A percentile compares a stretch with the other conserved stretches of the same genome.
These are phyloP conservation scores for Poecilia gillii DNA, from an alignment of 2,797 vertebrate species.

Conservation along the genomic window DNA sequence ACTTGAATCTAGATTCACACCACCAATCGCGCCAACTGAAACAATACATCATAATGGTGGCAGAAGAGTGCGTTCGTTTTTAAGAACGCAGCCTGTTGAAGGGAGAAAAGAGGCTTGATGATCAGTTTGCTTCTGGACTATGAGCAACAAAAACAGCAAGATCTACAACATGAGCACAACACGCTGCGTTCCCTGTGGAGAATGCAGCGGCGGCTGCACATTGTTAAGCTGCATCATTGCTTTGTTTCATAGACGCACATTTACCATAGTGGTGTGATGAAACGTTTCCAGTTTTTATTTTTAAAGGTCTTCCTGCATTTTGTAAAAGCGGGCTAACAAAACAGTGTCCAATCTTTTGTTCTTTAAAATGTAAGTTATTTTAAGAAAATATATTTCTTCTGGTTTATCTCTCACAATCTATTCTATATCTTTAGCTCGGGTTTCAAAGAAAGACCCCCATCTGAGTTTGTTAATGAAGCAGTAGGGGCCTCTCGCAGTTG, in stretches of 20 bases:
- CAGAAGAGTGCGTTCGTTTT: slow-evolving; percentile 8
- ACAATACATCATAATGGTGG: slow-evolving; percentile 17
- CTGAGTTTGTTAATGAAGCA: slow-evolving; percentile 19
- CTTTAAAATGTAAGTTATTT: background rate
- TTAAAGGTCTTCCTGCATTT: background rate
- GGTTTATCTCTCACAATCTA: background rate
- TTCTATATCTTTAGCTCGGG: background rate
- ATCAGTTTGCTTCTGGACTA: slow-evolving; percentile 22
- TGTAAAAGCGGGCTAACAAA: background rate
- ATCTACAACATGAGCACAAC: background rate
- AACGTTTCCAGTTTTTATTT: background rate
- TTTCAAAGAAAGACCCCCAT: background rate
- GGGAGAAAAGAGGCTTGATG: slow-evolving; percentile 22
- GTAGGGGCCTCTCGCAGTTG: slow-evolving; percentile 11
- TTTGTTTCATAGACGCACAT: background rate
- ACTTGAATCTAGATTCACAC: slow-evolving; percentile 19
- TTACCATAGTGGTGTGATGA: slow-evolving; percentile 12
- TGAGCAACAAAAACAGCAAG: slow-evolving; percentile 5
- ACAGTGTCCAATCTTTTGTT: background rate
- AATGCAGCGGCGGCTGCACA: background rate
- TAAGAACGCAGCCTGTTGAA: slow-evolving; percentile 24
- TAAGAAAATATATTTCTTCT: background rate
- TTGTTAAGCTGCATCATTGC: background rate
- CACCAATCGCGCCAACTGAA: slow-evolving; percentile 8
- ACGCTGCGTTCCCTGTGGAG: background rate